Evolutionary conservation across 2,888 invertebrate species (phyloP).

Genomic region (Meliscaeva auricollis): DNA sequence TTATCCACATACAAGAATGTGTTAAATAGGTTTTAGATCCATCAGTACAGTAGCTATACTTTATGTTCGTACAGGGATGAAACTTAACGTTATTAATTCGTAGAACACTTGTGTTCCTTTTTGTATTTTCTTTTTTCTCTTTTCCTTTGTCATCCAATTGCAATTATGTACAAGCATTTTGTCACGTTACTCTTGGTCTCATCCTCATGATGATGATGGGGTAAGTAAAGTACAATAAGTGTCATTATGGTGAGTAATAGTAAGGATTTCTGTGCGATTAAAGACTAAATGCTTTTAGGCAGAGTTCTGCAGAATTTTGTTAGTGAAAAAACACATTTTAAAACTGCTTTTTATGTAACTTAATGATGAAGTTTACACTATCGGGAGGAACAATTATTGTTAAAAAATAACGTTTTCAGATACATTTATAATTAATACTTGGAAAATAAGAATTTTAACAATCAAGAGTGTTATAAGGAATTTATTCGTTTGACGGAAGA

Average conservation of each 20-base stretch:
- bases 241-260: not conserved
- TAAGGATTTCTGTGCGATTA: not conserved
- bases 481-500: too few species aligned
- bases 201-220: not conserved
- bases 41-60: too few species aligned
- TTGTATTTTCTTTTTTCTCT: not conserved
- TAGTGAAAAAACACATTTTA: too few species aligned
- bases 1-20: too few species aligned
- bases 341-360: too few species aligned
- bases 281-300: not conserved
- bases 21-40: not conserved
- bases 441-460: too few species aligned
- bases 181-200: not conserved
- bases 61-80: conserved; percentile 10
- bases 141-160: not conserved
- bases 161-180: conserved; percentile 15
- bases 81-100: conserved; percentile 23
- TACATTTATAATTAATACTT: too few species aligned
- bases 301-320: too few species aligned
- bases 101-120: conserved; percentile 18
- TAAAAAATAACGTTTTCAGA: too few species aligned
- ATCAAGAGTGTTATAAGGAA: too few species aligned
- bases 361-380: too few species aligned
- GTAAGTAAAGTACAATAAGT: conserved; percentile 7
- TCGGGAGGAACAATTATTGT: too few species aligned